phyloP scores from a whole-genome alignment of 2,888 invertebrate genomes.

The Galerucella calmariensis region DNA sequence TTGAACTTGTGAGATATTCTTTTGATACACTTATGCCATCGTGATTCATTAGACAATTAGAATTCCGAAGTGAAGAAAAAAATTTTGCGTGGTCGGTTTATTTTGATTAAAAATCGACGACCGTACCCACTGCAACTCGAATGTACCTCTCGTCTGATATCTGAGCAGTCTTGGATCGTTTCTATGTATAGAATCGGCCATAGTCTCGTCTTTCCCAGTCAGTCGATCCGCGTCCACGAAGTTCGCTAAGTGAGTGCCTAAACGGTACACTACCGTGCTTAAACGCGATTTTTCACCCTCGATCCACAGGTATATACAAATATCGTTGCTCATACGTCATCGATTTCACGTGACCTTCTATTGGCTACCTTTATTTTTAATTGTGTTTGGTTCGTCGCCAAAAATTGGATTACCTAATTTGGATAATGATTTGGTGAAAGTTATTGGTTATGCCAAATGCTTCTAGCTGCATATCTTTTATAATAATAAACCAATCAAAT shows the following conservation, averaged over 20 bases:
- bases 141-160: slow-evolving; percentile 37
- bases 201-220: slow-evolving; percentile 52
- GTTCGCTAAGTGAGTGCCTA: slow-evolving; percentile 50
- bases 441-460: not conserved
- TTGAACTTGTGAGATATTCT: not conserved
- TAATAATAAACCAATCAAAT: too few species aligned
- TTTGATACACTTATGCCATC: not conserved
- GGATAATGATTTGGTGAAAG: slow-evolving; percentile 21
- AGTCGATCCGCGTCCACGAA: slow-evolving; percentile 56
- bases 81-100: slow-evolving; percentile 31
- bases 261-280: slow-evolving; percentile 56
- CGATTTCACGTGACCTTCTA: slow-evolving; percentile 30
- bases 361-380: slow-evolving; percentile 24
- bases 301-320: slow-evolving; percentile 61
- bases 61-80: slow-evolving; percentile 14
- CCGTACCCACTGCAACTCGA: slow-evolving; percentile 35
- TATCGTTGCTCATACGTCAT: slow-evolving; percentile 44
- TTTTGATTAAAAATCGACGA: slow-evolving; percentile 36
- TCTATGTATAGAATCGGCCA: slow-evolving; percentile 55
- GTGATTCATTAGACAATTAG: slow-evolving; percentile 16
- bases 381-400: slow-evolving; percentile 27
- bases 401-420: slow-evolving; percentile 31
- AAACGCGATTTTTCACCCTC: slow-evolving; percentile 58
- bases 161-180: slow-evolving; percentile 42
- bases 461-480: not conserved